Evolutionary conservation across 1,140 invertebrate species (phyloP).

Genomic region (Scylla paramamosain): DNA sequence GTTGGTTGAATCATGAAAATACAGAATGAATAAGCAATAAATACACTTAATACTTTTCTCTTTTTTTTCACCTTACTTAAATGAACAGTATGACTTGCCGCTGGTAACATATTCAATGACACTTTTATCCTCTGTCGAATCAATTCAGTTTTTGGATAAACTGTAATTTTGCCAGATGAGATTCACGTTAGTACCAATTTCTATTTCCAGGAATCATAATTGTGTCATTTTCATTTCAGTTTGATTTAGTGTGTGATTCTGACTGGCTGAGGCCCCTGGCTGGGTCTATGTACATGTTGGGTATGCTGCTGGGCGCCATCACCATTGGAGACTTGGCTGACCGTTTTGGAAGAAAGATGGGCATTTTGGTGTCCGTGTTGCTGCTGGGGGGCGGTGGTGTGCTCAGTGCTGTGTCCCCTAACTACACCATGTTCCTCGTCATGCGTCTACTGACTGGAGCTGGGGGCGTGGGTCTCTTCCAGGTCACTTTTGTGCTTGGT

Average conservation of each 20-base stretch:
- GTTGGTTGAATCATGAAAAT: too few species aligned
- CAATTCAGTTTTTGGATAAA: too few species aligned
- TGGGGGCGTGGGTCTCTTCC: conserved; percentile 78
- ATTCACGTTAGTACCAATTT: too few species aligned
- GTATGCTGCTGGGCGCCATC: conserved; percentile 79
- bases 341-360: conserved; percentile 68
- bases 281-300: conserved; percentile 79
- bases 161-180: too few species aligned
- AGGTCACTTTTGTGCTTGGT: conserved; percentile 79
- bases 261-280: conserved; percentile 78
- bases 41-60: too few species aligned
- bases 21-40: too few species aligned
- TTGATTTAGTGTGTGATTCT: conserved; percentile 78
- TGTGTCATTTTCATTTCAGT: conserved; percentile 76
- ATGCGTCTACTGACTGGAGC: conserved; percentile 78
- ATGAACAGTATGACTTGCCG: too few species aligned
- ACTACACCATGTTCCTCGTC: conserved; percentile 77
- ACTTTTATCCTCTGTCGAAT: too few species aligned
- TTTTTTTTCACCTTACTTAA: too few species aligned
- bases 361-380: conserved; percentile 74
- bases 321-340: conserved; percentile 79
- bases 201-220: neutral
- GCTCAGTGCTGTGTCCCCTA: conserved; percentile 77
- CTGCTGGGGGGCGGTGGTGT: conserved; percentile 77
- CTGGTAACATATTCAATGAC: too few species aligned